Conservation (phyloP, 2,797 vertebrate genomes). For the Acanthurus leucopareius region DNA sequence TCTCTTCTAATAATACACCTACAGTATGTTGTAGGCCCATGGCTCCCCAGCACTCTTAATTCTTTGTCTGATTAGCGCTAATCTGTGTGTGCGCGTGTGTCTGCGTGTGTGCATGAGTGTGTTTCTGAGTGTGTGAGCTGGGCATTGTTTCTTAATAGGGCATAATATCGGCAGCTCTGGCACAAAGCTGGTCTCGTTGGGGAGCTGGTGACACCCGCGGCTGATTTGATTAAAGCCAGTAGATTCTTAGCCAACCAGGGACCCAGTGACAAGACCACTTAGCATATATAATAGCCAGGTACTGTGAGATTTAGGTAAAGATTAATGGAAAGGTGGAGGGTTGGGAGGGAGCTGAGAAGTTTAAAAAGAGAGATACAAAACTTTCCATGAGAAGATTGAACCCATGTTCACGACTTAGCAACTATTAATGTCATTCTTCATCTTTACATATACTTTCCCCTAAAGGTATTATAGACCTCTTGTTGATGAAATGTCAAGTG, state of each 20-base stretch:
- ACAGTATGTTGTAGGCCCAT: conserved; percentile 42
- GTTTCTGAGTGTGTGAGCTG: background rate
- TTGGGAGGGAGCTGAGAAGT: conserved; percentile 24
- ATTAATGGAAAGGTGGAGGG: conserved; percentile 42
- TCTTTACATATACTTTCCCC: conserved; percentile 59
- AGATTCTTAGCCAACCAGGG: conserved; percentile 61
- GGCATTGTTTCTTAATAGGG: conserved; percentile 70
- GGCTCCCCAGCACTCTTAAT: conserved; percentile 50
- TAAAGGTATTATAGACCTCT: conserved; percentile 63
- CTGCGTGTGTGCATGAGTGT: background rate
- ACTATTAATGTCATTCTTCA: conserved; percentile 66
- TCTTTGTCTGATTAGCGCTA: conserved; percentile 64
- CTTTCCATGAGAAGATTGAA: conserved; percentile 47
- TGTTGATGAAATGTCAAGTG: conserved; percentile 78
- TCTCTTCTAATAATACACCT: conserved; percentile 38
- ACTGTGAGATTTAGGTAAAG: conserved; percentile 56
- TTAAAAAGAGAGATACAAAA: conserved; percentile 25
- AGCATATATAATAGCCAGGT: conserved; percentile 68
- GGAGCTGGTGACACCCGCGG: conserved; percentile 60
- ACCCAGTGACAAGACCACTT: conserved; percentile 67
- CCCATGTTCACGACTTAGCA: conserved; percentile 43
- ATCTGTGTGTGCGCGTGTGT: conserved; percentile 38
- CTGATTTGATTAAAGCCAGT: conserved; percentile 79
- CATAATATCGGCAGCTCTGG: conserved; percentile 69
- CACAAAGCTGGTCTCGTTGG: conserved; percentile 64